Conservation (phyloP, 2,113 vertebrate genomes). For the Candoia aspera region DNA sequence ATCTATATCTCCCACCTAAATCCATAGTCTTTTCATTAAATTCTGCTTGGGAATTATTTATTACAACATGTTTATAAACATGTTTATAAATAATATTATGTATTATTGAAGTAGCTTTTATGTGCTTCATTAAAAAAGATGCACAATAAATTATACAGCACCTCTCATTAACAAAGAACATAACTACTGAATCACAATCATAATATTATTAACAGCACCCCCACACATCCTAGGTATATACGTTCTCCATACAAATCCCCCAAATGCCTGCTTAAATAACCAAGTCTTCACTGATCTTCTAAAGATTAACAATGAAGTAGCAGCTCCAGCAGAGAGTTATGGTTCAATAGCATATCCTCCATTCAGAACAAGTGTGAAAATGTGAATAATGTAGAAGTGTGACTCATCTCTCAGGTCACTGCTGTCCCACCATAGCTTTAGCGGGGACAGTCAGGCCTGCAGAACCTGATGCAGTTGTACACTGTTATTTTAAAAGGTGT, state of each 20-base stretch:
- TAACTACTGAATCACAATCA: not conserved
- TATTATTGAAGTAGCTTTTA: not conserved
- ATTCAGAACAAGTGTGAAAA: not conserved
- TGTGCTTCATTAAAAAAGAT: not conserved
- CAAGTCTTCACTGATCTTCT: not conserved
- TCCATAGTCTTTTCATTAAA: not conserved
- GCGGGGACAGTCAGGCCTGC: not conserved
- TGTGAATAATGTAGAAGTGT: not conserved
- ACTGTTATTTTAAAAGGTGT: not conserved
- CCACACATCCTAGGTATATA: not conserved
- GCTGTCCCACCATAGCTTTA: not conserved
- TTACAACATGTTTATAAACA: not conserved
- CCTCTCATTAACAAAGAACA: not conserved
- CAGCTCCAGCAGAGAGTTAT: not conserved
- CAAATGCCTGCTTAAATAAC: not conserved
- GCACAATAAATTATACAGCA: not conserved
- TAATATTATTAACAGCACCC: not conserved
- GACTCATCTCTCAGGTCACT: not conserved
- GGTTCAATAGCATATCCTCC: slow-evolving; percentile 9
- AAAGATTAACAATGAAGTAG: not conserved
- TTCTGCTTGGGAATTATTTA: not conserved
- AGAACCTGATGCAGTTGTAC: slow-evolving; percentile 26
- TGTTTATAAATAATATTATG: not conserved
- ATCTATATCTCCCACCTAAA: not conserved
- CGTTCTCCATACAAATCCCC: not conserved